Evolutionary conservation across 2,113 vertebrate species (phyloP).

Genomic region (Junco hyemalis): DNA sequence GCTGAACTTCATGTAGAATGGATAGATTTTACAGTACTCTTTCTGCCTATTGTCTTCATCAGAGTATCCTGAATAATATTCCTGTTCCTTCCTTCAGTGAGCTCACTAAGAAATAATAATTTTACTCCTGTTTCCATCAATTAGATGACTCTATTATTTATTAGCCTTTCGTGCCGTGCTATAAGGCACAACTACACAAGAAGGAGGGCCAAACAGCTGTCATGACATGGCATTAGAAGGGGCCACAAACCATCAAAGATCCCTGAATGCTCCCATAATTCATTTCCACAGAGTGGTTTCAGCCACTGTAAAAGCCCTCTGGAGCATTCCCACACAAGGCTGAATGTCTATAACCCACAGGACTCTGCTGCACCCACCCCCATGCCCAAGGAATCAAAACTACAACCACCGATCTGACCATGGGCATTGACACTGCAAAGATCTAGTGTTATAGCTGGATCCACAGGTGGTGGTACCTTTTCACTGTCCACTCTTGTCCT

Average conservation of each 20-base stretch:
- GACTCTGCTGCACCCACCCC: neutral
- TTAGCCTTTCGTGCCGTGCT: neutral
- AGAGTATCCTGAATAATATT: neutral
- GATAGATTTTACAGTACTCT: neutral
- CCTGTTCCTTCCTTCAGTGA: neutral
- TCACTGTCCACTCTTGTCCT: neutral
- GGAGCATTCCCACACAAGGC: rapidly evolving
- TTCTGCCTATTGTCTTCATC: neutral
- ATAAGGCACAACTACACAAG: neutral
- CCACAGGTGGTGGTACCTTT: neutral
- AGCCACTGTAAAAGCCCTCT: neutral
- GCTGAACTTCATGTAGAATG: neutral
- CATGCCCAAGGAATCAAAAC: neutral
- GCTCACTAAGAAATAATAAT: neutral
- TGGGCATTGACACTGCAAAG: neutral
- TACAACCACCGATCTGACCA: rapidly evolving
- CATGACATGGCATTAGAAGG: neutral
- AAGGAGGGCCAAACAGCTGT: neutral
- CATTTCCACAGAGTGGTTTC: neutral
- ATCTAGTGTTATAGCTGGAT: neutral
- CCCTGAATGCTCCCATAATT: neutral
- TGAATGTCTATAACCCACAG: neutral
- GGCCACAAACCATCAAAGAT: neutral
- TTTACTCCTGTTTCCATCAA: neutral
- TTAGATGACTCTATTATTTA: neutral